Evolutionary conservation across 2,888 invertebrate genomes (phyloP).

Genomic region (Priapulus caudatus): DNA sequence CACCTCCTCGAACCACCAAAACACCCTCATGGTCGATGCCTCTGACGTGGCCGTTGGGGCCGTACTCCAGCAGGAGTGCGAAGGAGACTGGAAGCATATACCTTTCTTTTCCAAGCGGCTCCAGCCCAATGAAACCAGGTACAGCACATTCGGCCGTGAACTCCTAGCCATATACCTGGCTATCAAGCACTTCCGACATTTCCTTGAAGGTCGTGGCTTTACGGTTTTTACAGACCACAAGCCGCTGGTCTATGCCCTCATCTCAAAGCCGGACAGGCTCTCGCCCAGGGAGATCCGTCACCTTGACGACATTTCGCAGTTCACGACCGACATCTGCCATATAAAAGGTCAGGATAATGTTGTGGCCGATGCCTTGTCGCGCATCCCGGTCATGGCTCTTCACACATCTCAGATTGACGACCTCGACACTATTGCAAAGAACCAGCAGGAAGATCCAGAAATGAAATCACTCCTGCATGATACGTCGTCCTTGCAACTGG

Average conservation of each 20-base stretch:
- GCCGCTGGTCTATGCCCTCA: constrained; percentile 30
- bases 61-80: constrained; percentile 22
- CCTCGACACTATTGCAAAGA: not conserved
- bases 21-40: no score
- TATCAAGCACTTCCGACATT: constrained; percentile 17
- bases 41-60: constrained; percentile 24
- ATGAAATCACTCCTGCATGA: no score
- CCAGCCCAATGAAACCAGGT: constrained; percentile 25
- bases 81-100: constrained; percentile 22
- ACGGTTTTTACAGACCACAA: constrained; percentile 25
- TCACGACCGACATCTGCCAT: no score
- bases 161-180: no score
- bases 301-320: constrained; percentile 24
- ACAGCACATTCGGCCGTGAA: no score
- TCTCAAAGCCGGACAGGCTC: constrained; percentile 26
- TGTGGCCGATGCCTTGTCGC: constrained; percentile 8
- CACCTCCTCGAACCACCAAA: no score
- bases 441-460: constrained; percentile 7
- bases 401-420: not conserved
- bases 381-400: no score
- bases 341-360: constrained; percentile 9
- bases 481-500: constrained; percentile 9
- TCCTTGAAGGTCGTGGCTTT: constrained; percentile 32
- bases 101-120: constrained; percentile 27
- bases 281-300: constrained; percentile 34